phyloP scores from a whole-genome alignment of 2,797 vertebrate species.

The Catharus ustulatus region DNA sequence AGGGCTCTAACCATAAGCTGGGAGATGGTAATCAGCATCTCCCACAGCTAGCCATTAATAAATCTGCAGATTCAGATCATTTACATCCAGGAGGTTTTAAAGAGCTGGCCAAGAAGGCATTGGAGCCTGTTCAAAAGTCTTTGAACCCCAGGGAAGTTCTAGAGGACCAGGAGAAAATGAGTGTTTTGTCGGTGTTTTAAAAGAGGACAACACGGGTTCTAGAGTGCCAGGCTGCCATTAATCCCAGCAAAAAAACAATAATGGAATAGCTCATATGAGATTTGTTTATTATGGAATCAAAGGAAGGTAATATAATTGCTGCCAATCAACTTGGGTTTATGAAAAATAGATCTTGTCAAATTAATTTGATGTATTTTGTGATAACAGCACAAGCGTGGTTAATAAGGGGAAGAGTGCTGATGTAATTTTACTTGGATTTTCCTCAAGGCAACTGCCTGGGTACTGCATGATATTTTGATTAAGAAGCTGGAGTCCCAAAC shows the following conservation, averaged over 20 bases:
- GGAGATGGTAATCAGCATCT: constrained; percentile 70
- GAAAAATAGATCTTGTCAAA: constrained; percentile 74
- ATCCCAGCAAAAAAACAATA: constrained; percentile 15
- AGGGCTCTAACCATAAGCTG: constrained; percentile 57
- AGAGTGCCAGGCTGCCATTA: constrained; percentile 42
- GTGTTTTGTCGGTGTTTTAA: neutral
- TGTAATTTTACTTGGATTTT: constrained; percentile 62
- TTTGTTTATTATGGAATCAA: constrained; percentile 69
- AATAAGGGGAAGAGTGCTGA: constrained; percentile 72
- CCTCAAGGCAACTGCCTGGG: constrained; percentile 64
- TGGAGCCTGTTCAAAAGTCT: constrained; percentile 25
- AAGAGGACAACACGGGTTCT: constrained; percentile 25
- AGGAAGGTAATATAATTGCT: constrained; percentile 69
- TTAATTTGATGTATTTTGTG: constrained; percentile 70
- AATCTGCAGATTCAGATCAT: constrained; percentile 68
- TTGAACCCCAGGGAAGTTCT: constrained; percentile 51
- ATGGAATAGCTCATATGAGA: constrained; percentile 35
- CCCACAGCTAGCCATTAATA: constrained; percentile 71
- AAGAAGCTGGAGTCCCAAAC: constrained; percentile 59
- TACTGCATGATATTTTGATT: constrained; percentile 54
- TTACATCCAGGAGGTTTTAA: constrained; percentile 45
- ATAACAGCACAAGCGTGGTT: constrained; percentile 64
- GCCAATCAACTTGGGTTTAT: constrained; percentile 70
- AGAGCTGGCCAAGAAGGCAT: constrained; percentile 14
- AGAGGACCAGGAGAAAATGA: constrained; percentile 36